Conservation (phyloP, 2,113 vertebrate species). For the Pan troglodytes region DNA sequence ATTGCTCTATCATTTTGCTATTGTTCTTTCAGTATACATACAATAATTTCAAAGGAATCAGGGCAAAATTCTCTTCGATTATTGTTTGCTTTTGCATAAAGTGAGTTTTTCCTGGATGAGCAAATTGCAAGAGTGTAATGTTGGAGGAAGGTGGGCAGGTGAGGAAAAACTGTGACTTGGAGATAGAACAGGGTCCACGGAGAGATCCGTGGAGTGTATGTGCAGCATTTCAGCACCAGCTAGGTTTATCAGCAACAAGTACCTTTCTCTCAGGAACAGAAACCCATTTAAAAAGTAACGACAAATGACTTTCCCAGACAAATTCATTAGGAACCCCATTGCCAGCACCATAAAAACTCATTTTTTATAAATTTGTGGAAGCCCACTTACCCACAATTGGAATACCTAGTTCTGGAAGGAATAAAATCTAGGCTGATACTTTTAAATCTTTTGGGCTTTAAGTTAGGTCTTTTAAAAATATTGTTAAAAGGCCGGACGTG, state of each 20-base stretch:
- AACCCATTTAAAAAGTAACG: not conserved
- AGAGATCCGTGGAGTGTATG: accelerated
- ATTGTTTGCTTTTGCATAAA: not conserved
- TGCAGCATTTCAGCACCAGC: accelerated
- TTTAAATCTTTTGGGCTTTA: not conserved
- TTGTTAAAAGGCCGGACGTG: not conserved
- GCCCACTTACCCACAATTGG: not conserved
- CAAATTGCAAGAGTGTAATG: accelerated
- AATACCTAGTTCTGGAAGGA: not conserved
- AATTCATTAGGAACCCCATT: not conserved
- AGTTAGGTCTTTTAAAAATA: not conserved
- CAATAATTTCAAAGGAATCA: not conserved
- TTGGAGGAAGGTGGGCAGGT: too few relatives aligned
- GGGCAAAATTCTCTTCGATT: not conserved
- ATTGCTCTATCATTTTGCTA: not conserved
- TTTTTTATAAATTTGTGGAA: not conserved
- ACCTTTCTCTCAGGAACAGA: not conserved
- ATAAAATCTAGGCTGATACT: not conserved
- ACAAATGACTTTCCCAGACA: not conserved
- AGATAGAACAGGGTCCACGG: accelerated
- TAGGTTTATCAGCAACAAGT: not conserved
- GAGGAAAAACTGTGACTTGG: accelerated
- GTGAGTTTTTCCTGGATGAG: not conserved
- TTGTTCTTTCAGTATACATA: not conserved
- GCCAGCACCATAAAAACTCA: not conserved